Conservation (phyloP, 2,888 invertebrate species). For the Axea sp. region DNA sequence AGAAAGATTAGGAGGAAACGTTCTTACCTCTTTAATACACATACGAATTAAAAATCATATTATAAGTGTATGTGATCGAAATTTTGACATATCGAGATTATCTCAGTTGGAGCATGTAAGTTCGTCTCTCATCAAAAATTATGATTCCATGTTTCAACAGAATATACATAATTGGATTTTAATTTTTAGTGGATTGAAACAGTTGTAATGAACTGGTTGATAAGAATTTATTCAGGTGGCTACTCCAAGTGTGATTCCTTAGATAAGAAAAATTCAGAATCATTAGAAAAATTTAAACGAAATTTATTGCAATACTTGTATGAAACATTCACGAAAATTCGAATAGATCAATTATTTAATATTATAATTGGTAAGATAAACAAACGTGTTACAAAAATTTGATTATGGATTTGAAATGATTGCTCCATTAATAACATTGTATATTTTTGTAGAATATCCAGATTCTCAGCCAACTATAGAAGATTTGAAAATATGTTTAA, state of each 20-base stretch:
- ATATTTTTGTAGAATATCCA: conserved; percentile 96
- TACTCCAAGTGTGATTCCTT: conserved; percentile 82
- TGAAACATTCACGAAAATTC: conserved; percentile 91
- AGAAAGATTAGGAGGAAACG: conserved; percentile 91
- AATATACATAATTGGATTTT: neutral
- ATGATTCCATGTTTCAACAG: too few relatives aligned
- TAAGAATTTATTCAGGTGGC: conserved; percentile 87
- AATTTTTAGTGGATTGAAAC: conserved; percentile 88
- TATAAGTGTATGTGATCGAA: conserved; percentile 90
- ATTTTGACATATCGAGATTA: conserved; percentile 91
- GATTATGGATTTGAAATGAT: too few relatives aligned
- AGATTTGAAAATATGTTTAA: conserved; percentile 91
- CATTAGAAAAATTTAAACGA: conserved; percentile 85
- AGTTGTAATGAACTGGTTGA: conserved; percentile 92
- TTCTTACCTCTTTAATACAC: conserved; percentile 91
- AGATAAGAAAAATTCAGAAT: conserved; percentile 81
- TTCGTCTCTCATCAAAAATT: neutral
- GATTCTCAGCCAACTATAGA: conserved; percentile 96
- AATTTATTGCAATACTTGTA: conserved; percentile 91
- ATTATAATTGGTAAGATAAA: conserved; percentile 88
- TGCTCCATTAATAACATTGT: too few relatives aligned
- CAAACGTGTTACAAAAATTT: too few relatives aligned
- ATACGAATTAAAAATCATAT: conserved; percentile 91
- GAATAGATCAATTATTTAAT: conserved; percentile 95
- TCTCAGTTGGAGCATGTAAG: conserved; percentile 86